Percentiles rank a stretch among this genome's conserved stretches.
These are phyloP conservation scores for Plebejus anna DNA, from an alignment of 2,888 invertebrate genomes.

Conservation along the genomic window DNA sequence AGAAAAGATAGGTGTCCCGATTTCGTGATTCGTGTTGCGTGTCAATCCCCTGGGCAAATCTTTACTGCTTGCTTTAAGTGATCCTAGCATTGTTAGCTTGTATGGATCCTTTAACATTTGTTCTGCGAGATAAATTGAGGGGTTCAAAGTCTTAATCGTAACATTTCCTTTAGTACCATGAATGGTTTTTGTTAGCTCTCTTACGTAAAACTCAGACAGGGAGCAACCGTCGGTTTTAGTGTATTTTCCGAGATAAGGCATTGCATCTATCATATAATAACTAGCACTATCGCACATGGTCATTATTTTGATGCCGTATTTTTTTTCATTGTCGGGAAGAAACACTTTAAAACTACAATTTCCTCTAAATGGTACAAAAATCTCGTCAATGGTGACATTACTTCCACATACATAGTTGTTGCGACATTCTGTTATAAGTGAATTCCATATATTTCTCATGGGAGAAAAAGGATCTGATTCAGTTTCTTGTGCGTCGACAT, in stretches of 20 bases:
- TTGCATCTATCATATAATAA: constrained; percentile 9
- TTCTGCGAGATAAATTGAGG: neutral
- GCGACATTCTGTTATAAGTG: neutral
- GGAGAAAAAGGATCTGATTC: neutral
- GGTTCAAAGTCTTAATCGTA: neutral
- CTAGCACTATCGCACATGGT: neutral
- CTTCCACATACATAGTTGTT: neutral
- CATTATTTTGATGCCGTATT: constrained; percentile 8
- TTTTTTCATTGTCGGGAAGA: neutral
- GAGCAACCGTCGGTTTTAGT: neutral
- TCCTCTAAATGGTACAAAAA: constrained; percentile 2
- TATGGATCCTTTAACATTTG: neutral
- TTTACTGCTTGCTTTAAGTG: neutral
- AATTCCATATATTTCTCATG: neutral
- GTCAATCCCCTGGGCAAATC: neutral
- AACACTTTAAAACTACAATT: constrained; percentile 2
- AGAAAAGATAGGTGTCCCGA: neutral
- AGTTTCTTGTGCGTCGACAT: neutral
- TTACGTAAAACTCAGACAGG: neutral
- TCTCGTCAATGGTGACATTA: constrained; percentile 5
- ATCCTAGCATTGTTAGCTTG: neutral
- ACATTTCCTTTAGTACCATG: neutral
- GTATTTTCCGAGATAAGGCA: neutral
- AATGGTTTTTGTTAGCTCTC: neutral
- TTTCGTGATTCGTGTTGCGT: neutral